Percentiles rank a stretch among this genome's conserved stretches.
Conservation (phyloP, 2,113 vertebrate species). For the Chascanopsetta lugubris region DNA sequence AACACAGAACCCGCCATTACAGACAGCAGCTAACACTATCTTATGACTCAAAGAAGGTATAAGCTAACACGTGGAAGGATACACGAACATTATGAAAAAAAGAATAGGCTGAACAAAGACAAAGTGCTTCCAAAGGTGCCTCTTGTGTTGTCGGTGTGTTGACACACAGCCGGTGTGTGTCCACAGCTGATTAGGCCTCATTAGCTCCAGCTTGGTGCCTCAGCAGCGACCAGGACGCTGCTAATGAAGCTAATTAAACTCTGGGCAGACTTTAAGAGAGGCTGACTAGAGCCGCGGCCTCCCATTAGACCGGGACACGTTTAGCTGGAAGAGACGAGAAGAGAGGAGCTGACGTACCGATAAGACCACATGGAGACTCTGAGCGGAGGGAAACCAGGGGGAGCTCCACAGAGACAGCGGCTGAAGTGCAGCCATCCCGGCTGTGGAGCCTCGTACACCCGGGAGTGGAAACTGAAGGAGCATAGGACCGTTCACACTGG, state of each 20-base stretch:
- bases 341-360: neutral
- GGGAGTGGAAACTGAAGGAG: constrained; percentile 71
- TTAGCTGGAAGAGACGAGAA: too few relatives aligned
- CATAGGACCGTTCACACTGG: constrained; percentile 77
- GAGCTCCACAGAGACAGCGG: constrained; percentile 6
- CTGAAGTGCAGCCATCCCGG: constrained; percentile 66
- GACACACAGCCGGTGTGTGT: too few relatives aligned
- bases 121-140: too few relatives aligned
- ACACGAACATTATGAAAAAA: too few relatives aligned
- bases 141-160: too few relatives aligned
- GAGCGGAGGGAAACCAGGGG: neutral
- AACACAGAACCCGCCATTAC: too few relatives aligned
- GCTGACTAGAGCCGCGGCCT: neutral
- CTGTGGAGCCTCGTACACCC: constrained; percentile 75
- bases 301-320: rapidly evolving
- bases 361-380: constrained; percentile 56
- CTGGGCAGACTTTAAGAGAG: constrained; percentile 38
- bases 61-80: too few relatives aligned
- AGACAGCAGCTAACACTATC: too few relatives aligned
- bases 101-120: too few relatives aligned
- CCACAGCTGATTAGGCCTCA: constrained; percentile 28
- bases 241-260: constrained; percentile 43
- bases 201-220: constrained; percentile 24
- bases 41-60: too few relatives aligned
- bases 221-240: neutral